Evolutionary conservation across 2,113 vertebrate genomes (phyloP).

Genomic region (Centropristis striata): DNA sequence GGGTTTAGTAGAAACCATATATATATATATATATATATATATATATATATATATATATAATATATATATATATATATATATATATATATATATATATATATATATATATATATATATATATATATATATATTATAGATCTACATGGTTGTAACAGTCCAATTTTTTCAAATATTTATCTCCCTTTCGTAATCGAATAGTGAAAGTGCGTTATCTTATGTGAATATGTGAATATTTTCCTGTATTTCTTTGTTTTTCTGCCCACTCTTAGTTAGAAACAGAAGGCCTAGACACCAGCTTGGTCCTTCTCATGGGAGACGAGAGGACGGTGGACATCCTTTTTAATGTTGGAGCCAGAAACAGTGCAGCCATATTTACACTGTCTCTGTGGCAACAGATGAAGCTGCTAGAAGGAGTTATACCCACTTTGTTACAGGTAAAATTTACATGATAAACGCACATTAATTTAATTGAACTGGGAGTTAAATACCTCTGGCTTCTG

Average conservation of each 20-base stretch:
- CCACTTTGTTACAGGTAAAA: constrained; percentile 80
- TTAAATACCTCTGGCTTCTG: background rate
- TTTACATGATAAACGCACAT: background rate
- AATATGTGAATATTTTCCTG: background rate
- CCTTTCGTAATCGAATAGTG: no score
- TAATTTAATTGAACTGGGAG: background rate
- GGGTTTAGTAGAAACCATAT: no score
- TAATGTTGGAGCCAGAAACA: constrained; percentile 63
- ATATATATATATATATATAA: no score
- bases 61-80: no score
- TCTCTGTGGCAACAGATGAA: constrained; percentile 82
- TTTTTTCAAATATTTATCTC: no score
- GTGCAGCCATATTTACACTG: constrained; percentile 54
- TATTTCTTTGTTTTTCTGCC: constrained; percentile 18
- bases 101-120: no score
- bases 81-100: no score
- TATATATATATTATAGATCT: no score
- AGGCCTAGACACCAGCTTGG: constrained; percentile 68
- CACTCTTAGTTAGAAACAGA: constrained; percentile 70
- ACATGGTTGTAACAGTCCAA: no score
- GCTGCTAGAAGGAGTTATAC: constrained; percentile 78
- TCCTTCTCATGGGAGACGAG: constrained; percentile 68
- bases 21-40: no score
- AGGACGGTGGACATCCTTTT: constrained; percentile 72
- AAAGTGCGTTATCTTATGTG: background rate